Evolutionary conservation across 2,113 vertebrate species (phyloP).

Genomic region (Phylloscopus whistleri): DNA sequence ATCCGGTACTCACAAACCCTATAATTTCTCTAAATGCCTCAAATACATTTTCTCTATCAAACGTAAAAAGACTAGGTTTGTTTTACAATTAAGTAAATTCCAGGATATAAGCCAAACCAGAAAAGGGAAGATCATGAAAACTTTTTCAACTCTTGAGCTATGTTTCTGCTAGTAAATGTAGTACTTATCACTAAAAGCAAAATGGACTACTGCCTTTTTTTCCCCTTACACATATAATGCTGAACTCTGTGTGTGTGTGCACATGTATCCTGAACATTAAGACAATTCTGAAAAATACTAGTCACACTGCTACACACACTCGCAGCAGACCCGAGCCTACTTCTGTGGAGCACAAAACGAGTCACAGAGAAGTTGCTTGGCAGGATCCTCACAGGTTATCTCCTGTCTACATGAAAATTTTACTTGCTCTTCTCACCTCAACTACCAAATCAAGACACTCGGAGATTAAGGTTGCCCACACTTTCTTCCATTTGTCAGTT

Average conservation of each 20-base stretch:
- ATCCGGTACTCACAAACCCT: neutral
- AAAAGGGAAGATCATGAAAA: neutral
- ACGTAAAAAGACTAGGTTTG: neutral
- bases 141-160: neutral
- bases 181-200: neutral
- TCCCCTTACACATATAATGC: neutral
- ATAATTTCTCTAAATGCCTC: neutral
- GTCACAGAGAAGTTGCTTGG: neutral
- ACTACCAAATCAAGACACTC: neutral
- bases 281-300: neutral
- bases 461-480: neutral
- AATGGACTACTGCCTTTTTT: neutral
- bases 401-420: neutral
- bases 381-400: neutral
- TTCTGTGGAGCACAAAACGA: neutral
- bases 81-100: neutral
- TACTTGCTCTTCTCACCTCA: neutral
- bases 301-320: no score
- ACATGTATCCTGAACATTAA: neutral
- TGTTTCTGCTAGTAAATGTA: neutral
- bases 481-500: neutral
- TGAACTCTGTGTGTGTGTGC: neutral
- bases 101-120: neutral
- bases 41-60: neutral
- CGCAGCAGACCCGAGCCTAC: neutral